phyloP scores from a whole-genome alignment of 2,113 vertebrate species.

The Takifugu flavidus region DNA sequence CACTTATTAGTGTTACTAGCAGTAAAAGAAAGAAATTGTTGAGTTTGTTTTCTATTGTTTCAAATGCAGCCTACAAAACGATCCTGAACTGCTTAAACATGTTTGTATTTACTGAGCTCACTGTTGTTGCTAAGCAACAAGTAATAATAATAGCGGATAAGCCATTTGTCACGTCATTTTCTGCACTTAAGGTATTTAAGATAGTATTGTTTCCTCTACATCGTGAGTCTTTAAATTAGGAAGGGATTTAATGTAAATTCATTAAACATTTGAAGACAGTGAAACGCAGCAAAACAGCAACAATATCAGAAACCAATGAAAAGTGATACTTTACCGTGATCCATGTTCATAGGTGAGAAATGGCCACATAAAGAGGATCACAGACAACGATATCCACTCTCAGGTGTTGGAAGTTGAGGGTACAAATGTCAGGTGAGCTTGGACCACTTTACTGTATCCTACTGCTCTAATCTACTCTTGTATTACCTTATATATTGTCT shows the following conservation, averaged over 20 bases:
- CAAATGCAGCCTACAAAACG: neutral
- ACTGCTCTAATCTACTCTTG: neutral
- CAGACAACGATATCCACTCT: constrained; percentile 94
- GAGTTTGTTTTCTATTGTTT: too few relatives aligned
- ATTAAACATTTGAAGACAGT: too few relatives aligned
- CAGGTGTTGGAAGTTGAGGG: constrained; percentile 93
- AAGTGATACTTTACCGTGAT: neutral
- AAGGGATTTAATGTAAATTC: neutral
- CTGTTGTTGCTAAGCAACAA: constrained; percentile 9
- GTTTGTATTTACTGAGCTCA: neutral
- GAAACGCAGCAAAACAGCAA: too few relatives aligned
- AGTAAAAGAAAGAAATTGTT: too few relatives aligned
- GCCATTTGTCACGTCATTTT: neutral
- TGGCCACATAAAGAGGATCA: constrained; percentile 92
- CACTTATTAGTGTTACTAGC: too few relatives aligned
- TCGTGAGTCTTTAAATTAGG: neutral
- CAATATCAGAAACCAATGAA: too few relatives aligned
- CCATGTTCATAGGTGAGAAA: constrained; percentile 82
- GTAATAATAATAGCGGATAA: neutral
- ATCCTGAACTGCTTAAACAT: neutral
- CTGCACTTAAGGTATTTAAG: neutral
- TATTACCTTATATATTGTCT: neutral
- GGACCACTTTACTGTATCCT: neutral
- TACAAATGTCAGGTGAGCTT: constrained; percentile 87
- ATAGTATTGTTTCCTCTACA: neutral